These are phyloP conservation scores for Lacanobia oleracea DNA, from an alignment of 2,888 invertebrate species.

Conservation along the genomic window DNA sequence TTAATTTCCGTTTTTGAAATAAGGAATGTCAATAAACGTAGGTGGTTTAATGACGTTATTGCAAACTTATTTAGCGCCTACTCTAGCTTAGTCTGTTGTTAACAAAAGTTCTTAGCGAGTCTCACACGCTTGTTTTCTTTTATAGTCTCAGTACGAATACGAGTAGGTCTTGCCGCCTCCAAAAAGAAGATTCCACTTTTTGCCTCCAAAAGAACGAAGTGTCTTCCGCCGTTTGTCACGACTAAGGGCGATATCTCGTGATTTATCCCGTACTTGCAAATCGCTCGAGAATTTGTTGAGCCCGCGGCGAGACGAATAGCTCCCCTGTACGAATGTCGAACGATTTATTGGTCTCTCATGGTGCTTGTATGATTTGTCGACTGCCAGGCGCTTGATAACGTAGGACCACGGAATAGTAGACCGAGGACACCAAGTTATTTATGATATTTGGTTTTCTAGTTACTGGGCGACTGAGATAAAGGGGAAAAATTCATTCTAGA, in stretches of 20 bases:
- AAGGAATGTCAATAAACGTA: too few species aligned
- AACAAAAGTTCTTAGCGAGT: too few species aligned
- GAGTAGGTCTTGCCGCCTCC: slow-evolving; percentile 29
- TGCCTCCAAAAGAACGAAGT: slow-evolving; percentile 36
- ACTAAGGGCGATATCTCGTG: slow-evolving; percentile 73
- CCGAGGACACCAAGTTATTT: slow-evolving; percentile 50
- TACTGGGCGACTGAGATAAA: slow-evolving; percentile 13
- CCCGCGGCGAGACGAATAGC: slow-evolving; percentile 79
- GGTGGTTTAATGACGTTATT: too few species aligned
- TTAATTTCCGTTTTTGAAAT: too few species aligned
- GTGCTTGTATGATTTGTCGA: slow-evolving; percentile 77
- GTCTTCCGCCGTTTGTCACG: slow-evolving; percentile 66
- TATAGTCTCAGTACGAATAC: too few species aligned
- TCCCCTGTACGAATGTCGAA: slow-evolving; percentile 74
- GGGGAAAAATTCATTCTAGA: not conserved
- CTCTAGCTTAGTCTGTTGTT: too few species aligned
- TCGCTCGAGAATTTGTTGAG: slow-evolving; percentile 81
- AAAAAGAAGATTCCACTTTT: slow-evolving; percentile 19
- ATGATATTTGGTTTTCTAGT: slow-evolving; percentile 46
- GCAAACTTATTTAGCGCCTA: too few species aligned
- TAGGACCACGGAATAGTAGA: slow-evolving; percentile 59
- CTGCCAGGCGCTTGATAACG: slow-evolving; percentile 68
- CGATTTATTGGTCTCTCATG: slow-evolving; percentile 79
- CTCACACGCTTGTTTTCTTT: too few species aligned
- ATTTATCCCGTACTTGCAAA: slow-evolving; percentile 77